Conservation (phyloP, 2,797 vertebrate species). For the Streptopelia turtur region DNA sequence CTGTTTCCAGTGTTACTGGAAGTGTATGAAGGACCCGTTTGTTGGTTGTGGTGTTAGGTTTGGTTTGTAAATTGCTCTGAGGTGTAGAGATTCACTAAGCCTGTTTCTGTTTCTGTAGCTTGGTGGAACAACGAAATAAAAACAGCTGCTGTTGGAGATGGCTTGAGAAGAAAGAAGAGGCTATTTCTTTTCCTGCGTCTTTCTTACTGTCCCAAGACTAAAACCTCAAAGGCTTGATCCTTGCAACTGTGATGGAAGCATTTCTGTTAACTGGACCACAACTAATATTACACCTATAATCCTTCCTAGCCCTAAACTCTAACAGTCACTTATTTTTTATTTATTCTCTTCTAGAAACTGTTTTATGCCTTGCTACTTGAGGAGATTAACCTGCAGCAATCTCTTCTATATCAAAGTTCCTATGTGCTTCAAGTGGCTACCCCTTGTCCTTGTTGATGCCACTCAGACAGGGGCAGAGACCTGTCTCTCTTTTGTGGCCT, state of each 20-base stretch:
- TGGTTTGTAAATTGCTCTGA: constrained; percentile 18
- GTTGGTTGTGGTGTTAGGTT: constrained; percentile 14
- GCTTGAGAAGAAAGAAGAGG: not conserved
- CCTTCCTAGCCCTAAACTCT: not conserved
- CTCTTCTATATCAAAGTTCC: not conserved
- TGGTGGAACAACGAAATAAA: not conserved
- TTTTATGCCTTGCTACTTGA: not conserved
- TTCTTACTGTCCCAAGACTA: not conserved
- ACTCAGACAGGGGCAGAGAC: not conserved
- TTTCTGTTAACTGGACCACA: not conserved
- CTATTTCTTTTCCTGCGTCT: not conserved
- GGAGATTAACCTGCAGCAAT: not conserved
- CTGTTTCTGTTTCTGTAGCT: constrained; percentile 22
- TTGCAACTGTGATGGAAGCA: not conserved
- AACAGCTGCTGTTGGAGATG: not conserved
- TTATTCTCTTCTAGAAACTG: not conserved
- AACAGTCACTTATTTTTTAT: not conserved
- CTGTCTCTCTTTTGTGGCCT: not conserved
- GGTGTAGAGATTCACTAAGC: constrained; percentile 6
- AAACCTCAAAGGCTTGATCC: not conserved
- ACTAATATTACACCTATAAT: not conserved
- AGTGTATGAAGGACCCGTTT: constrained; percentile 26
- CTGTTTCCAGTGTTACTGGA: constrained; percentile 38
- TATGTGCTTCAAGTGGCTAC: not conserved
- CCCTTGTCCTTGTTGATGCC: not conserved